These are phyloP conservation scores for Sus cebifrons DNA, from an alignment of 2,797 vertebrate genomes.

Conservation along the genomic window DNA sequence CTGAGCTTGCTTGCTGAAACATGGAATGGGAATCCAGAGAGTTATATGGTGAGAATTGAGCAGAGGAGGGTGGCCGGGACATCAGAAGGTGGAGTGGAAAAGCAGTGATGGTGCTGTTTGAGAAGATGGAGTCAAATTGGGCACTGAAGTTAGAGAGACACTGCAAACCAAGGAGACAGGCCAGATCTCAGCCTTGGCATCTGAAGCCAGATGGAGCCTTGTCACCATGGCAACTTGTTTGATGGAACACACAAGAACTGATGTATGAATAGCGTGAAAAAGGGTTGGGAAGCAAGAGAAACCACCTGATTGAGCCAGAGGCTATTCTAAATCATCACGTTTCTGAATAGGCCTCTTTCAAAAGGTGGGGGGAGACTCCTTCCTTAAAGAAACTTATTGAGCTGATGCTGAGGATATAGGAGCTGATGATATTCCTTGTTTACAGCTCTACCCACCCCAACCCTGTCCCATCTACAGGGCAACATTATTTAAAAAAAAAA, in stretches of 20 bases:
- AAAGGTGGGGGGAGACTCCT: not conserved
- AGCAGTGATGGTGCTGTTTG: not conserved
- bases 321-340: not conserved
- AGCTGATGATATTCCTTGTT: not conserved
- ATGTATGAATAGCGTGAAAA: not conserved
- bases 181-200: not conserved
- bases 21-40: not conserved
- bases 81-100: not conserved
- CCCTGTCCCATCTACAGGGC: not conserved
- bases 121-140: not conserved
- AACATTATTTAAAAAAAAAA: not conserved
- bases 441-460: not conserved
- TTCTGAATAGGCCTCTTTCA: not conserved
- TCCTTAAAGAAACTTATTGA: not conserved
- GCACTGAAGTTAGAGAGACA: not conserved
- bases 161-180: not conserved
- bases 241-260: not conserved
- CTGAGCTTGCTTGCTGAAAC: not conserved
- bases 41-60: not conserved
- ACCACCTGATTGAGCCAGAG: not conserved
- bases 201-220: slow-evolving; percentile 7
- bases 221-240: slow-evolving; percentile 40
- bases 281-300: not conserved
- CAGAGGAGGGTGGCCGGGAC: not conserved
- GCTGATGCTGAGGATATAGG: not conserved